Conservation (phyloP, 2,888 invertebrate species). For the Napeogenes sylphis region DNA sequence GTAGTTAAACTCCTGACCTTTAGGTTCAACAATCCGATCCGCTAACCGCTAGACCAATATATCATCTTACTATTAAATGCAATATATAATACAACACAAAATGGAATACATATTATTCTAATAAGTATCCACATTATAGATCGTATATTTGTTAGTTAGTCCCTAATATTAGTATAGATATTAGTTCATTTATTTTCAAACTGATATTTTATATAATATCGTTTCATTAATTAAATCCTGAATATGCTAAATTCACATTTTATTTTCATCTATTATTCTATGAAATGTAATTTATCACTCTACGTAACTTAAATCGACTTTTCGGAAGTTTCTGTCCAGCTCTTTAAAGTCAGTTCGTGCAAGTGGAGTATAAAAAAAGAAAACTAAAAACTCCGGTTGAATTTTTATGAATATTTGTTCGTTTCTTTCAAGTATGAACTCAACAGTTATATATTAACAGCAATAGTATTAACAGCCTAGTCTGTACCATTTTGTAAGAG, state of each 20-base stretch:
- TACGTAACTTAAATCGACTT: slow-evolving; percentile 72
- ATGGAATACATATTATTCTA: too few species aligned
- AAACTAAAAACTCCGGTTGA: slow-evolving; percentile 51
- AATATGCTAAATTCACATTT: slow-evolving; percentile 9
- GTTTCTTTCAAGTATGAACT: slow-evolving; percentile 56
- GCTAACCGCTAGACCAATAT: too few species aligned
- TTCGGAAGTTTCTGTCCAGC: slow-evolving; percentile 57
- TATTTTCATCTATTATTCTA: slow-evolving; percentile 29
- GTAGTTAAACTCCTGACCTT: background rate
- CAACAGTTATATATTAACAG: slow-evolving; percentile 53
- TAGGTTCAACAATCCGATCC: too few species aligned
- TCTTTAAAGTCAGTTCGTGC: slow-evolving; percentile 52
- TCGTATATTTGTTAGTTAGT: too few species aligned
- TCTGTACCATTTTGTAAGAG: slow-evolving; percentile 41
- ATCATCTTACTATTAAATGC: too few species aligned
- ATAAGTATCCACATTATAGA: too few species aligned
- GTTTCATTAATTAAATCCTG: background rate
- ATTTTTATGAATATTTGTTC: slow-evolving; percentile 69
- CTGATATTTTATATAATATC: background rate
- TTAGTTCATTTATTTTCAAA: too few species aligned
- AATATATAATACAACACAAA: too few species aligned
- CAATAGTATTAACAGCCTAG: slow-evolving; percentile 28
- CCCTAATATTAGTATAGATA: too few species aligned
- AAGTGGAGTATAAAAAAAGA: slow-evolving; percentile 56
- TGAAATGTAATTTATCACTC: slow-evolving; percentile 40